Conservation (phyloP, 1,140 invertebrate genomes). For the Belonocnema kinseyi region DNA sequence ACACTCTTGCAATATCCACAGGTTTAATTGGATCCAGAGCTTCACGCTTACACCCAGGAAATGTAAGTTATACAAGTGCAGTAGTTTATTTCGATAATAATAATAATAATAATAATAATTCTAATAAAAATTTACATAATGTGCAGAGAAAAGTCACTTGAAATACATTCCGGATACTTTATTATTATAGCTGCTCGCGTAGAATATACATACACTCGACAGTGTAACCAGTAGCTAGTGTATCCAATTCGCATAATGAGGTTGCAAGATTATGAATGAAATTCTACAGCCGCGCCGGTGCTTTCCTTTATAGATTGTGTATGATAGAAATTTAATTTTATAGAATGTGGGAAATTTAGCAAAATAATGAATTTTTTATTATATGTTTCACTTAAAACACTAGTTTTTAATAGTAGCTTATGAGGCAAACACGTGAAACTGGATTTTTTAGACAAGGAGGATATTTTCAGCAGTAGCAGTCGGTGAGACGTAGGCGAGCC, state of each 20-base stretch:
- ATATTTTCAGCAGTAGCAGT: too few species aligned
- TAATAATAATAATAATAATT: neutral
- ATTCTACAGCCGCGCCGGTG: neutral
- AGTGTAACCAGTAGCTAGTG: conserved; percentile 2
- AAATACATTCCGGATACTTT: conserved; percentile 9
- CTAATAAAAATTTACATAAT: conserved; percentile 16
- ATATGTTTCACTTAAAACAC: neutral
- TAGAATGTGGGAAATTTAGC: neutral
- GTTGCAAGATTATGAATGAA: conserved; percentile 29
- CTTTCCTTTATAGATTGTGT: conserved; percentile 4
- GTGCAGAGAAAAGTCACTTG: neutral
- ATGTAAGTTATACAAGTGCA: conserved; percentile 12
- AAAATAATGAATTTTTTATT: neutral
- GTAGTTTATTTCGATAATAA: neutral
- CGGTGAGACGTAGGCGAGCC: too few species aligned
- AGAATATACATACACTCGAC: neutral
- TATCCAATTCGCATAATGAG: conserved; percentile 28
- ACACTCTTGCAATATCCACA: neutral
- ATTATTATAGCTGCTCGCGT: neutral
- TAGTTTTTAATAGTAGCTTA: too few species aligned
- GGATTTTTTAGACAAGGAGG: too few species aligned
- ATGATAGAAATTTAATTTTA: neutral
- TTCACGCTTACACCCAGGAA: neutral
- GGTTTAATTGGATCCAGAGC: neutral
- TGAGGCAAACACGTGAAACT: too few species aligned